A percentile compares a stretch with the other conserved stretches of the same genome.
Conservation (phyloP, 2,113 vertebrate species). For the Taxidea taxus region DNA sequence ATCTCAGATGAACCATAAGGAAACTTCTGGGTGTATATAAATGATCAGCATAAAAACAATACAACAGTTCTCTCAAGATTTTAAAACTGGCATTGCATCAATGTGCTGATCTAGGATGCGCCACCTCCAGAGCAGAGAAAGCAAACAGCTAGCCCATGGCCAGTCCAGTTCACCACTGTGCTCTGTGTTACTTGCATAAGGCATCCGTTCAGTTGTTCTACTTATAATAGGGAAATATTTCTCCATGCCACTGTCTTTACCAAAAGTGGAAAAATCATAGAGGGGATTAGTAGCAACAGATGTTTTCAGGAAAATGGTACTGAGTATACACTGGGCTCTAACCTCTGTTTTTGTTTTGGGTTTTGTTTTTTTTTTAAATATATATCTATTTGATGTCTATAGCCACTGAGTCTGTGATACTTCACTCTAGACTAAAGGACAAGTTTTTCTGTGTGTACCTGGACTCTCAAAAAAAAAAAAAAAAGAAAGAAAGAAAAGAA, state of each 20-base stretch:
- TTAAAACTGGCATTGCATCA: not conserved
- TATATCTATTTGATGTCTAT: not conserved
- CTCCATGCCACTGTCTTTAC: not conserved
- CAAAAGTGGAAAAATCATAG: not conserved
- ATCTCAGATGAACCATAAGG: not conserved
- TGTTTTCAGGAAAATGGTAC: not conserved
- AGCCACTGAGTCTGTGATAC: not conserved
- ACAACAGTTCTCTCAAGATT: not conserved
- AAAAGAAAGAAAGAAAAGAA: not conserved
- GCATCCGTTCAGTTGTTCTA: not conserved
- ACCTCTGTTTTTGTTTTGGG: not conserved
- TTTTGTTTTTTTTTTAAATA: not conserved
- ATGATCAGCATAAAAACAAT: not conserved
- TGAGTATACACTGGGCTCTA: not conserved
- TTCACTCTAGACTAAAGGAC: not conserved
- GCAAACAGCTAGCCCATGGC: fast-evolving
- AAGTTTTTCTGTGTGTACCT: not conserved
- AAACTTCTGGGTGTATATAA: not conserved
- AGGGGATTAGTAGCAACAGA: not conserved
- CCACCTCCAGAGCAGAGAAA: not conserved
- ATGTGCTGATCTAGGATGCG: not conserved
- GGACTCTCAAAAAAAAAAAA: not conserved
- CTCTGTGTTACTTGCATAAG: not conserved
- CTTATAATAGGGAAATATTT: not conserved
- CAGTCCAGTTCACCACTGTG: not conserved